phyloP scores from a whole-genome alignment of 2,888 invertebrate species.

The Flexamia atlantica region DNA sequence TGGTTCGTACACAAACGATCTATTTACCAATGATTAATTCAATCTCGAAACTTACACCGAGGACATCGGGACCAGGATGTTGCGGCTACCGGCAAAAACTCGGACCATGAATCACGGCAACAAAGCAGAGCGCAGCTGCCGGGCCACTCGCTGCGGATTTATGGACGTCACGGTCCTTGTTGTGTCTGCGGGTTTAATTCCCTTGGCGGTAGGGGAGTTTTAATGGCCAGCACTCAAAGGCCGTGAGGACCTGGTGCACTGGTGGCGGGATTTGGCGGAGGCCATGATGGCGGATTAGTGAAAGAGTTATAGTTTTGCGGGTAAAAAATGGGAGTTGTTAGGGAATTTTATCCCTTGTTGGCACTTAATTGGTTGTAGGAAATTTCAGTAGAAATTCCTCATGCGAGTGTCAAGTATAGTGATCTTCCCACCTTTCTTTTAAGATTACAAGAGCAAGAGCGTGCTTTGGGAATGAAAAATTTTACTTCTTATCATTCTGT shows the following conservation, averaged over 20 bases:
- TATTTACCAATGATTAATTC: background rate
- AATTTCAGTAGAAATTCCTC: no score
- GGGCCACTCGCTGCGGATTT: background rate
- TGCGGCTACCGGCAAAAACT: slow-evolving; percentile 51
- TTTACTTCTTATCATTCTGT: no score
- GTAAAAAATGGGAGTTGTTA: no score
- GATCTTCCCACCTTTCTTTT: no score
- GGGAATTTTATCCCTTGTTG: no score
- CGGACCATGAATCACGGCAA: slow-evolving; percentile 43
- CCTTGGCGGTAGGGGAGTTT: slow-evolving; percentile 32
- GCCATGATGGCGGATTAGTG: background rate
- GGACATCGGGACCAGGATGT: slow-evolving; percentile 42
- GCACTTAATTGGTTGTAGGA: no score
- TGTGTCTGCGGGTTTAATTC: slow-evolving; percentile 34
- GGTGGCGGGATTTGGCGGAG: background rate
- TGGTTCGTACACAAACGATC: background rate
- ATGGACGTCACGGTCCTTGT: slow-evolving; percentile 5
- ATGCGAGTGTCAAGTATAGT: no score
- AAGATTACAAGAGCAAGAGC: no score
- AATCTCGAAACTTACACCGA: slow-evolving; percentile 9
- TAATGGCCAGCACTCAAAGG: slow-evolving; percentile 1
- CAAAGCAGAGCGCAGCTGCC: slow-evolving; percentile 38
- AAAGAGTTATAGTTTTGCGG: background rate
- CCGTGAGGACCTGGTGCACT: background rate
- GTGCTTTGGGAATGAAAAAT: no score